These are phyloP conservation scores for Nicator chloris DNA, from an alignment of 2,113 vertebrate genomes.

Conservation along the genomic window DNA sequence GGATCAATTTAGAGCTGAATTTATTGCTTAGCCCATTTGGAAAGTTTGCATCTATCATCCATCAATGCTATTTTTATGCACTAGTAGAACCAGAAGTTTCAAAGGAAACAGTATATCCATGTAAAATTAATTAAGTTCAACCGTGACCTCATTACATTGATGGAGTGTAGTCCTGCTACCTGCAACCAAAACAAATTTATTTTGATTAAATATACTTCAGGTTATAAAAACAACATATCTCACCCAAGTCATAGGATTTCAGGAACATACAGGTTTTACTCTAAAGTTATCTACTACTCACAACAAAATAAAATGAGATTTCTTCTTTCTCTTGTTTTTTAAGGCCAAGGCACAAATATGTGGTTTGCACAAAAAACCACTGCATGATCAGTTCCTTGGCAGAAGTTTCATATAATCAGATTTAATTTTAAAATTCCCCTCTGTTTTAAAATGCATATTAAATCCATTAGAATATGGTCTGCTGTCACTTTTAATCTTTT, in stretches of 20 bases:
- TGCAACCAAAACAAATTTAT: slow-evolving; percentile 62
- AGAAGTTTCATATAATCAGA: neutral
- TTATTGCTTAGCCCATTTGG: neutral
- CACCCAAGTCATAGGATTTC: neutral
- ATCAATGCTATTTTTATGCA: slow-evolving; percentile 32
- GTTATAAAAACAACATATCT: slow-evolving; percentile 15
- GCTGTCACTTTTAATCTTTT: neutral
- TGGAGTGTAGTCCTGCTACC: slow-evolving; percentile 23
- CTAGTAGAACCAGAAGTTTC: slow-evolving; percentile 32
- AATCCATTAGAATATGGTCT: neutral
- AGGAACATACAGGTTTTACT: neutral
- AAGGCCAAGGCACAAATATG: neutral
- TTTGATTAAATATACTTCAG: slow-evolving; percentile 32
- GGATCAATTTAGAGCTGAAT: neutral
- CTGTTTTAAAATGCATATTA: neutral
- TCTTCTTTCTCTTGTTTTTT: neutral
- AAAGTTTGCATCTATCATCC: neutral
- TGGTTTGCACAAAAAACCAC: neutral
- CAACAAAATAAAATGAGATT: neutral
- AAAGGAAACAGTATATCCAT: slow-evolving; percentile 56
- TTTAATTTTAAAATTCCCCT: neutral
- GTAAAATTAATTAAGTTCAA: slow-evolving; percentile 61
- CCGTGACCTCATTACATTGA: slow-evolving; percentile 58
- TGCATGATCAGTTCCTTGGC: neutral
- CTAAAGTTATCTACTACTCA: neutral